Base-by-base conservation (phyloP, 2,113 vertebrate species). In the Microcebus jonahi region DNA sequence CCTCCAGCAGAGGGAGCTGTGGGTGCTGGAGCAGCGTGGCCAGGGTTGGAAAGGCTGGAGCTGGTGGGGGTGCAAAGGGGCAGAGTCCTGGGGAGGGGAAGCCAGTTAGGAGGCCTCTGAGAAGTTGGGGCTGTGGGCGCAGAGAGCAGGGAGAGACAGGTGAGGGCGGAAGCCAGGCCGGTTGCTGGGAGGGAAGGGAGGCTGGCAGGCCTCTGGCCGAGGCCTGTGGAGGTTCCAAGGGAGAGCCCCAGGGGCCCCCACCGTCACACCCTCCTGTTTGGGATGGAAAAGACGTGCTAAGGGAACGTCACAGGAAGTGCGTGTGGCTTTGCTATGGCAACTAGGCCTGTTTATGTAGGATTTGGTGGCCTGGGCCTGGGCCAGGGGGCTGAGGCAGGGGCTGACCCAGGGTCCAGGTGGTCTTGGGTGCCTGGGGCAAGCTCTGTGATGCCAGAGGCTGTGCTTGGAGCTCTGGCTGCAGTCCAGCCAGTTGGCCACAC, bases 321-420 rank as follows among this genome's bases (percentile, higher is more conserved):
- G 1, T 89, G 14, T 88, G 63, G 59, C 50, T 97, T 92, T 96
- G 96, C 90, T 88, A 29, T 97, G 94, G 87, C 68, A 88, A 94
- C 94, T 21, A 2, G 23, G n/a, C 73, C 48, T 93, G 86, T 96
- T 92, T 95, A 82, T 73, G 29, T 87, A 96, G 96, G 50, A 88
- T 61, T 94, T 95, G 90, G 88, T 68, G 3, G 45, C 53, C 55
- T 70, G 81, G 73, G 53, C 73, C 73, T 39, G 34, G 57, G 85
- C 88, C 25, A 20, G 10, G 73, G 86, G 36, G 36, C 61, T 1
- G 2, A 31, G 6, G 61, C 42, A 39, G 48, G 63, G 55, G 61
- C 83, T 29, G 17, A 18, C 8, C 59, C 23, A 34, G 50, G 75
- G 57, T 55, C 82, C 68, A 55, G 39, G 55, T 14, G 1, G 67